Evolutionary conservation across 2,888 invertebrate species (phyloP).

Genomic region (Lacanobia wlatinum): DNA sequence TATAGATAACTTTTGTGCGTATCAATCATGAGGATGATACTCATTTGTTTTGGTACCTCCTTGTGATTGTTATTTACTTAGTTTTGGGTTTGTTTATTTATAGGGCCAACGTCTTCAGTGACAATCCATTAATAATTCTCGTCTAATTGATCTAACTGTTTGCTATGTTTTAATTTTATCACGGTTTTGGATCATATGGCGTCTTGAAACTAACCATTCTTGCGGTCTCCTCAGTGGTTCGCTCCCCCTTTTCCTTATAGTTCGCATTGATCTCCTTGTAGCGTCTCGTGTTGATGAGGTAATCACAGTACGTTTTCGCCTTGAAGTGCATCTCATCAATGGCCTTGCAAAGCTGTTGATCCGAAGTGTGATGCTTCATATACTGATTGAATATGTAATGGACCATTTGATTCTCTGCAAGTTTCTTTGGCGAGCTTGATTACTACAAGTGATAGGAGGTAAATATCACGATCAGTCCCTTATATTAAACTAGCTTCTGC

Average conservation of each 20-base stretch:
- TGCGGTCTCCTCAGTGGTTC: conserved; percentile 94
- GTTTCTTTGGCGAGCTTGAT: conserved; percentile 85
- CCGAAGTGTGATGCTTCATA: conserved; percentile 94
- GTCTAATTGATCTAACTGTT: not conserved
- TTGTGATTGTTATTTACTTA: too few species aligned
- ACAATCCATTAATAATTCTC: too few species aligned
- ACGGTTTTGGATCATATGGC: conserved; percentile 94
- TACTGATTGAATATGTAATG: conserved; percentile 94
- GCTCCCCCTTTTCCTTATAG: conserved; percentile 95
- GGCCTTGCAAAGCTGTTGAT: conserved; percentile 95
- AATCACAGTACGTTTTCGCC: conserved; percentile 95
- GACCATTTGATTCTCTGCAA: conserved; percentile 92
- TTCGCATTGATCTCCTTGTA: conserved; percentile 93
- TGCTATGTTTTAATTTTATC: conserved; percentile 33
- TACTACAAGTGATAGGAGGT: too few species aligned
- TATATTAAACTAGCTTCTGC: too few species aligned
- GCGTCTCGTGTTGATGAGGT: conserved; percentile 93
- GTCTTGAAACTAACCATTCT: conserved; percentile 95
- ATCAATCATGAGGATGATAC: conserved; percentile 9
- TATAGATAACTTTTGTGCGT: not conserved
- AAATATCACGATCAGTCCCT: too few species aligned
- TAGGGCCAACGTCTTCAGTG: too few species aligned
- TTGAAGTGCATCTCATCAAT: conserved; percentile 94
- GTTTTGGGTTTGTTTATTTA: too few species aligned
- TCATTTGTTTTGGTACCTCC: not conserved